Evolutionary conservation across 2,113 vertebrate genomes (phyloP).

Genomic region (Dolichallabes microphthalmus): DNA sequence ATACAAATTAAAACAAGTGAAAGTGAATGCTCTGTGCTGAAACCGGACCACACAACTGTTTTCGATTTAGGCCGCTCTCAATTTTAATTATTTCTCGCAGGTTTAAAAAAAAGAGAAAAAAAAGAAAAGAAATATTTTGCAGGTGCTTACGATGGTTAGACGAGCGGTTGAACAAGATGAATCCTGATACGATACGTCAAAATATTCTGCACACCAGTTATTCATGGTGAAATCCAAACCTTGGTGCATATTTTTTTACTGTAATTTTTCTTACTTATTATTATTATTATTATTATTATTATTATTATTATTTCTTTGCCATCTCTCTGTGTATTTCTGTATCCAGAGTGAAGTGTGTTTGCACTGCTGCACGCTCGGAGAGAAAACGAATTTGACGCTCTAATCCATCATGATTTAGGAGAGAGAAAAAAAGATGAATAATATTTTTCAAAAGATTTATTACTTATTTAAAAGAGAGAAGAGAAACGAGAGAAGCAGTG

Average conservation of each 20-base stretch:
- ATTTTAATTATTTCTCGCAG: slow-evolving; percentile 17
- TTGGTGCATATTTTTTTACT: not conserved
- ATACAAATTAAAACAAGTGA: not conserved
- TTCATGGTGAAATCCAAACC: slow-evolving; percentile 11
- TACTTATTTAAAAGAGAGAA: not conserved
- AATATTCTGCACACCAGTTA: not conserved
- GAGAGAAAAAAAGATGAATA: not conserved
- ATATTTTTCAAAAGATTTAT: not conserved
- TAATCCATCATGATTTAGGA: slow-evolving; percentile 2
- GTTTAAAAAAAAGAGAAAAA: slow-evolving; percentile 5
- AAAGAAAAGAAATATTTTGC: not conserved
- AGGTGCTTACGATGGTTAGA: not conserved
- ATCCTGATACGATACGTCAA: not conserved
- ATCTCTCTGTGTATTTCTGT: slow-evolving; percentile 7
- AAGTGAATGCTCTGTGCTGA: not conserved
- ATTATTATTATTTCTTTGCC: not conserved
- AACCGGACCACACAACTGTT: slow-evolving; percentile 25
- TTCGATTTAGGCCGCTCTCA: slow-evolving; percentile 30
- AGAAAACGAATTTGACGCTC: not conserved
- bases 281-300: not conserved
- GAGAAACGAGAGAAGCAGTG: not conserved
- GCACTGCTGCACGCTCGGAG: not conserved
- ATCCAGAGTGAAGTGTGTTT: slow-evolving; percentile 16
- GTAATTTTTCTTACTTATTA: not conserved
- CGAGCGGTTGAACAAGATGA: not conserved